Evolutionary conservation across 2,888 invertebrate species (phyloP).

Genomic region (Limnephilus auricula): DNA sequence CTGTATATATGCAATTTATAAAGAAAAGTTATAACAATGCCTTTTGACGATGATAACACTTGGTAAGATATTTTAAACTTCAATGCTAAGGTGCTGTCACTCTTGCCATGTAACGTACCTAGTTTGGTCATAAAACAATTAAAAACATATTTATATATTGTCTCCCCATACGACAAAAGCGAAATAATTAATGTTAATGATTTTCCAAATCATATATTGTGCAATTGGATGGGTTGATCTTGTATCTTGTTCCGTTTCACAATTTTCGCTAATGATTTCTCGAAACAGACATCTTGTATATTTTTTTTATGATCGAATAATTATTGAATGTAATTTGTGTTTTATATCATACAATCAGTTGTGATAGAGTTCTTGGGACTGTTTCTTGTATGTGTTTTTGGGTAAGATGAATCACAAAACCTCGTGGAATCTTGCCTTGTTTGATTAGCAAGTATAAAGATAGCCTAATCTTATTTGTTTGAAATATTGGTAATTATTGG

Average conservation of each 20-base stretch:
- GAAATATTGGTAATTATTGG: too few relatives aligned
- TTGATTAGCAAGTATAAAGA: background rate
- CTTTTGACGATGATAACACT: slow-evolving; percentile 54
- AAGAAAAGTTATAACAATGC: slow-evolving; percentile 43
- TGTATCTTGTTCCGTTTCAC: background rate
- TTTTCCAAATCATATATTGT: background rate
- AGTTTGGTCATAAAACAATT: background rate
- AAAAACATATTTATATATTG: background rate
- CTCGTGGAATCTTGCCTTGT: background rate
- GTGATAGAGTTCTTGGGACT: background rate
- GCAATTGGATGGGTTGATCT: background rate
- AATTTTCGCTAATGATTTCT: background rate
- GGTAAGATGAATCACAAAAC: background rate
- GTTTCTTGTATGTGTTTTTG: background rate
- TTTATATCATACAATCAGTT: background rate
- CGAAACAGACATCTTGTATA: background rate
- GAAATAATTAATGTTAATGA: background rate
- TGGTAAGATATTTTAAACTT: slow-evolving; percentile 54
- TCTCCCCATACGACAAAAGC: background rate
- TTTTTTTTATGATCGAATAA: background rate
- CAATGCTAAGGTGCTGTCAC: slow-evolving; percentile 34
- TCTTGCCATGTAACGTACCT: slow-evolving; percentile 5
- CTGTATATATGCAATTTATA: background rate
- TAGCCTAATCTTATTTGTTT: background rate
- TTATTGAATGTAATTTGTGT: background rate